phyloP scores from a whole-genome alignment of 2,113 vertebrate genomes.

The Tachycineta bicolor region DNA sequence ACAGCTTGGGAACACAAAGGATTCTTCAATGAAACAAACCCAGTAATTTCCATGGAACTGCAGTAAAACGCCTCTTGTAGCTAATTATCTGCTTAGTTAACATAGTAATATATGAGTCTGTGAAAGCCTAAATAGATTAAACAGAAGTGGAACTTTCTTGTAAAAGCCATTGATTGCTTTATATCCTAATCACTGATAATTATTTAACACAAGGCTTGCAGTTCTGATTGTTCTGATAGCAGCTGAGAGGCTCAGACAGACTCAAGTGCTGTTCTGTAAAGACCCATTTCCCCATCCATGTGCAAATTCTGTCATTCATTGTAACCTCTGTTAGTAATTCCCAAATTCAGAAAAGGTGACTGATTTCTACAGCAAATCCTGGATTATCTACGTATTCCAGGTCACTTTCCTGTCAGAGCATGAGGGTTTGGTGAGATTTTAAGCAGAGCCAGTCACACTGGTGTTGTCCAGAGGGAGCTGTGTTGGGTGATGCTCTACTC shows the following conservation, averaged over 20 bases:
- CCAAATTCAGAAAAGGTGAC: background rate
- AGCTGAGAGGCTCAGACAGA: background rate
- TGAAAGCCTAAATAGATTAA: slow-evolving; percentile 3
- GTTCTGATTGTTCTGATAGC: background rate
- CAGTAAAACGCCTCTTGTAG: slow-evolving; percentile 4
- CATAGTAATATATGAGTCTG: background rate
- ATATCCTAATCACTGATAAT: background rate
- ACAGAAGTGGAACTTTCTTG: slow-evolving; percentile 15
- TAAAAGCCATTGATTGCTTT: slow-evolving; percentile 21
- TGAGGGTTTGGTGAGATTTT: background rate
- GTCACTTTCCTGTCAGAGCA: background rate
- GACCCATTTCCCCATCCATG: background rate
- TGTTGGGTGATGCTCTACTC: background rate
- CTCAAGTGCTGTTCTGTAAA: background rate
- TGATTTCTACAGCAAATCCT: background rate
- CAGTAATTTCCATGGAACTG: background rate
- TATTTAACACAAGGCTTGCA: background rate
- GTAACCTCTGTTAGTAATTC: background rate
- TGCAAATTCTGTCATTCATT: background rate
- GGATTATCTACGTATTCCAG: fast-evolving
- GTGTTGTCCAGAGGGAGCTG: background rate
- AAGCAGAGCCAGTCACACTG: background rate
- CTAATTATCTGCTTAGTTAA: slow-evolving; percentile 48
- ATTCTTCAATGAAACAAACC: background rate
- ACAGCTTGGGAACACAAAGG: background rate